phyloP scores from a whole-genome alignment of 2,113 vertebrate genomes.

The Oreocharis arfaki region DNA sequence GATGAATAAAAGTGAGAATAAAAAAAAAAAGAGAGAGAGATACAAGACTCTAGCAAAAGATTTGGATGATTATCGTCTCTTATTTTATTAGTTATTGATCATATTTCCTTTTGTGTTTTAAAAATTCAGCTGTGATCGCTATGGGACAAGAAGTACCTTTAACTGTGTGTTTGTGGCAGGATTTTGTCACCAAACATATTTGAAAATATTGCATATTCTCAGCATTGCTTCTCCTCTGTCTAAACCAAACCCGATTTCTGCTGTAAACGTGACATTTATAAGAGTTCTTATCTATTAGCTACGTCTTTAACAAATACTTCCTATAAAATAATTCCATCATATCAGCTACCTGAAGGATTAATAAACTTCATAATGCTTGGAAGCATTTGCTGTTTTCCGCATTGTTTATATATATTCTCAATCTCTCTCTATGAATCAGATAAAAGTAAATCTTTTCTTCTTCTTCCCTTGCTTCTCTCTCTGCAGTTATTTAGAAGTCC shows the following conservation, averaged over 20 bases:
- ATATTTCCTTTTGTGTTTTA: neutral
- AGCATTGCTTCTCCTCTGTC: neutral
- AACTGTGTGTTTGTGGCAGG: neutral
- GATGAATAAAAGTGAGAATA: neutral
- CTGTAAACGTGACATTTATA: neutral
- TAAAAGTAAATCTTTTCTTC: conserved; percentile 41
- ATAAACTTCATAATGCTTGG: neutral
- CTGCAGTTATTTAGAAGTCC: conserved; percentile 56
- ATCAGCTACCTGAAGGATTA: neutral
- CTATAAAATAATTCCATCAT: neutral
- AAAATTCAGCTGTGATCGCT: neutral
- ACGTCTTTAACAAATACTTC: neutral
- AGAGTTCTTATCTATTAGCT: neutral
- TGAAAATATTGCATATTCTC: neutral
- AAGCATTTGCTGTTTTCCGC: neutral
- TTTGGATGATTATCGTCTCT: accelerated
- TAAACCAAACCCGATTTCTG: neutral
- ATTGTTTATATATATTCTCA: neutral
- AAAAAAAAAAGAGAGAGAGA: neutral
- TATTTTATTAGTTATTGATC: neutral
- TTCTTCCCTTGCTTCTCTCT: neutral
- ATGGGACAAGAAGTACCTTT: neutral
- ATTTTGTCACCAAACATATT: neutral
- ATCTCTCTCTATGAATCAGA: conserved; percentile 10
- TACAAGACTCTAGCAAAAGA: neutral